A percentile compares a stretch with the other conserved stretches of the same genome.
These are phyloP conservation scores for Metopolophium dirhodum DNA, from an alignment of 1,140 invertebrate species.

Conservation along the genomic window DNA sequence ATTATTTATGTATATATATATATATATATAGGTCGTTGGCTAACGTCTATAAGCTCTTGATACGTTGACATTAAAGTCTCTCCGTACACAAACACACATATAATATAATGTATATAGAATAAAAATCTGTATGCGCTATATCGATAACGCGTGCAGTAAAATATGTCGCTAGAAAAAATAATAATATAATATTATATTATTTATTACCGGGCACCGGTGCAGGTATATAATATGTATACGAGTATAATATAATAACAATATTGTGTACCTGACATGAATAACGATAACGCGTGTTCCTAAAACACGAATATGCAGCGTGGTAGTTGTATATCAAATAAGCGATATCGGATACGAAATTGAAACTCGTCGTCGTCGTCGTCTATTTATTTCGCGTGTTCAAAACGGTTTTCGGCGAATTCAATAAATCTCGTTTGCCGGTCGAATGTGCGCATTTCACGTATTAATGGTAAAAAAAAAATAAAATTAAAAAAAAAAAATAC, in stretches of 20 bases:
- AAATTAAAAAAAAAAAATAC: background rate
- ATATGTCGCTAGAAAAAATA: constrained; percentile 13
- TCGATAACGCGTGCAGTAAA: constrained; percentile 3
- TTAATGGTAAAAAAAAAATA: background rate
- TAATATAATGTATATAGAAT: background rate
- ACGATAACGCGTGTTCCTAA: background rate
- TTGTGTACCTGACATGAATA: background rate
- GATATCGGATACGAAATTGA: constrained; percentile 10
- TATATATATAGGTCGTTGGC: background rate
- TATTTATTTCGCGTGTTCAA: background rate
- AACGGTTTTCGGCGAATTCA: background rate
- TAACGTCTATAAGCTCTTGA: constrained; percentile 19
- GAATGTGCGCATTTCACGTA: background rate
- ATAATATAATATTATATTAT: constrained; percentile 2
- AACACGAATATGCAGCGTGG: background rate
- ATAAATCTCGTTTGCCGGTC: background rate
- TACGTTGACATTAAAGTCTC: constrained; percentile 2
- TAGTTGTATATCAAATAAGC: background rate
- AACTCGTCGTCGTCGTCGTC: background rate
- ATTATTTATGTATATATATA: background rate
- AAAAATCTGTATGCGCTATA: background rate
- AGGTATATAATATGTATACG: background rate
- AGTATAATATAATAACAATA: background rate
- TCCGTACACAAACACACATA: background rate
- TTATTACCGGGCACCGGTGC: background rate